Base-by-base conservation (phyloP, 2,113 vertebrate genomes). In the Ciconia maguari region DNA sequence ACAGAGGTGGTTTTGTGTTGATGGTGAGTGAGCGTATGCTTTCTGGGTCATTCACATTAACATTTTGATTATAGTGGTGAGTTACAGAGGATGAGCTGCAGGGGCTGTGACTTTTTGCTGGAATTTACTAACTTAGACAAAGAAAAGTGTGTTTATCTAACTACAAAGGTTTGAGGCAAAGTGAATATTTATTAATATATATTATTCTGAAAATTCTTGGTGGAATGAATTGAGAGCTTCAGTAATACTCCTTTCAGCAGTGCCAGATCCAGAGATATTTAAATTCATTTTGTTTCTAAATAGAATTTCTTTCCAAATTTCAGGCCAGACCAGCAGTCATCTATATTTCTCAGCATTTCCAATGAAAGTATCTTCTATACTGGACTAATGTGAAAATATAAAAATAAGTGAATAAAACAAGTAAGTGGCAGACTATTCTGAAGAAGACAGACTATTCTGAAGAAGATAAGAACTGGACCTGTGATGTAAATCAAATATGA, bases 281-380 rank as follows among this genome's bases (percentile, higher is more conserved):
- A 95, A 41, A 94, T 96, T 96, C 22, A 90, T 97, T 97, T 96
- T 93, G 29, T 64, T 94, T 96, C 89, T 94, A 93, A 87, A 91
- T 92, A 93, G 83, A 95, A 49, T 96, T 96, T 97, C 89, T 94
- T 89, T 94, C 78, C 34, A 81, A 88, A 69, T 88, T 93, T 91
- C 51, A 72, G 74, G 52, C 91, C 66, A 96, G 68, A 87, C 19
- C 70, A 95, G 74, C 66, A 97, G 93, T 55, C 66, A 82, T 54
- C 68, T 87, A 38, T 94, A 92, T 90, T 97, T 97, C 92, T 97
- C 81, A 96, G 25, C 62, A 90, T 94, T 97, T 96, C 70, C 81
- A 85, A 21, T 94, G 85, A 96, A 93, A 94, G 66, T 89, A 72
- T 91, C 87, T 97, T 66, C 55, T 94, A 72, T 95, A 79, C 92